These are phyloP conservation scores for Psittacula echo DNA, from an alignment of 2,797 vertebrate genomes.

Conservation along the genomic window DNA sequence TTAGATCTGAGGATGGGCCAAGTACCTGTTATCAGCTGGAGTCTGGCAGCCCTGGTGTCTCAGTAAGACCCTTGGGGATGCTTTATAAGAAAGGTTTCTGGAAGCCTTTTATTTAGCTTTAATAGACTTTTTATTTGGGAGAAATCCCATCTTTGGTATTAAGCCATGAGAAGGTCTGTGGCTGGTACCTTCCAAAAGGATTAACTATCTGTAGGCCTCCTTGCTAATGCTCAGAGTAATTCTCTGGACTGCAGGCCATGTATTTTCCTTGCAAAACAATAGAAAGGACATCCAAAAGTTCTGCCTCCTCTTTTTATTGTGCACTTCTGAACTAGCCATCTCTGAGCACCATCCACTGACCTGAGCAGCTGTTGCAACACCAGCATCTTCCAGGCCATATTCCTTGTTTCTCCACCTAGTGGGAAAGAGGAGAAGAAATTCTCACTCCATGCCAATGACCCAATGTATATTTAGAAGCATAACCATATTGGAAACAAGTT, in stretches of 20 bases:
- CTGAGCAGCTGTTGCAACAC: constrained; percentile 78
- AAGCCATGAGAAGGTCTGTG: not conserved
- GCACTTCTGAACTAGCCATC: not conserved
- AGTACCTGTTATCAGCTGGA: not conserved
- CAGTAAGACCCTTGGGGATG: not conserved
- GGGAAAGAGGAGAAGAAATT: not conserved
- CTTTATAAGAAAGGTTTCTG: not conserved
- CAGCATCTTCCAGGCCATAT: constrained; percentile 77
- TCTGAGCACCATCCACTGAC: constrained; percentile 13
- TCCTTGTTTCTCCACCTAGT: constrained; percentile 81
- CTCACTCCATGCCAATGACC: not conserved
- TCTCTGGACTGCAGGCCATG: not conserved
- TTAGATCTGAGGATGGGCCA: constrained; percentile 66
- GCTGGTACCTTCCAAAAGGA: not conserved
- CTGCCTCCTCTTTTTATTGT: not conserved
- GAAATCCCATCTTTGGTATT: not conserved
- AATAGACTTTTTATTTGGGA: not conserved
- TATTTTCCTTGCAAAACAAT: not conserved
- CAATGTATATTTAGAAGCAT: not conserved
- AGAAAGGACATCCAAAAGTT: not conserved
- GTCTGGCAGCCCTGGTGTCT: not conserved
- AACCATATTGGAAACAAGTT: not conserved
- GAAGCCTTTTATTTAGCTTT: not conserved
- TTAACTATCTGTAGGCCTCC: not conserved
- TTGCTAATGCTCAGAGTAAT: not conserved